Evolutionary conservation across 2,888 invertebrate species (phyloP).

Genomic region (Tridacna crocea): DNA sequence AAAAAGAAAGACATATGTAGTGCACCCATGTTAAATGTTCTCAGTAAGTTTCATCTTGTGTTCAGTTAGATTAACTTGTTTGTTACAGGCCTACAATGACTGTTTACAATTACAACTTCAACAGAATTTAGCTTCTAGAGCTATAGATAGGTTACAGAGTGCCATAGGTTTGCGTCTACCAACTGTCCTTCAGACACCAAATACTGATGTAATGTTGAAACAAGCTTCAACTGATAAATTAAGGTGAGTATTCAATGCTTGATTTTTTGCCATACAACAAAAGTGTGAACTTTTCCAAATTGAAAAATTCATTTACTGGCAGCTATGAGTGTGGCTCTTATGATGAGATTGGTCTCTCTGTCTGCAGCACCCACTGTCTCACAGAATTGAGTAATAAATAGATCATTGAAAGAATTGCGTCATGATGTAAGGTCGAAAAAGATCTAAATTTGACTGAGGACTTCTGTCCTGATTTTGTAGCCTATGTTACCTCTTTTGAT

Average conservation of each 20-base stretch:
- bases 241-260: constrained; percentile 27
- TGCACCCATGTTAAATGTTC: too few relatives aligned
- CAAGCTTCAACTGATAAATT: constrained; percentile 89
- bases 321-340: not conserved
- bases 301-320: not conserved
- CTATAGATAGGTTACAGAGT: constrained; percentile 89
- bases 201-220: constrained; percentile 84
- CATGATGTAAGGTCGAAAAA: too few relatives aligned
- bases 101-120: constrained; percentile 95
- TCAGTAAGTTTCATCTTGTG: too few relatives aligned
- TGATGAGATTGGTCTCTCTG: not conserved
- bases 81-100: constrained; percentile 88
- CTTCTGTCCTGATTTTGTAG: too few relatives aligned
- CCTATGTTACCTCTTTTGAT: too few relatives aligned
- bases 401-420: too few relatives aligned
- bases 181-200: constrained; percentile 45
- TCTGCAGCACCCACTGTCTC: not conserved
- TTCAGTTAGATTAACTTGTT: not conserved
- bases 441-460: too few relatives aligned
- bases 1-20: too few relatives aligned
- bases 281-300: not conserved
- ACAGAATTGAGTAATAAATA: too few relatives aligned
- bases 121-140: constrained; percentile 89
- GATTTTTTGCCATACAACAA: too few relatives aligned
- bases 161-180: constrained; percentile 81